Conservation (phyloP, 2,797 vertebrate genomes). For the Brachymystax lenok region DNA sequence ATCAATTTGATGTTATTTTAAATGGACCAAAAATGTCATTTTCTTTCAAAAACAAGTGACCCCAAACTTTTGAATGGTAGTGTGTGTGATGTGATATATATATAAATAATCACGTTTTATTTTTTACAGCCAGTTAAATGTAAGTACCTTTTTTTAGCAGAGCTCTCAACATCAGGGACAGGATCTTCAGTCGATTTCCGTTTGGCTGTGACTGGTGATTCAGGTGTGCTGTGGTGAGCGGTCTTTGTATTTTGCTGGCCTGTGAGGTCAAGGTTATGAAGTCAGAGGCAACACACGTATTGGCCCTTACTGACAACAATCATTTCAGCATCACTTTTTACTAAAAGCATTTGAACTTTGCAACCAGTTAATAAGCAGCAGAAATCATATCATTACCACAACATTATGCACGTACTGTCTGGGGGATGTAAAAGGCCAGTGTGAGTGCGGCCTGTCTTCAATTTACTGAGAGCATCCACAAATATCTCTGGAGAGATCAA, state of each 20-base stretch:
- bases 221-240: conserved; percentile 9
- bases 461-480: conserved; percentile 64
- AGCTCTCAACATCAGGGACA: conserved; percentile 33
- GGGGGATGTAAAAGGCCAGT: conserved; percentile 25
- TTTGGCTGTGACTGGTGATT: conserved; percentile 42
- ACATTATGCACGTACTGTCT: conserved; percentile 10
- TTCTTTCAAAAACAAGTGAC: too few relatives aligned
- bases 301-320: neutral
- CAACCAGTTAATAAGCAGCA: too few relatives aligned
- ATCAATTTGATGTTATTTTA: too few relatives aligned
- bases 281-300: neutral
- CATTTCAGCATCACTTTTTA: neutral
- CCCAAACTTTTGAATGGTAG: too few relatives aligned
- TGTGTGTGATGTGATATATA: too few relatives aligned
- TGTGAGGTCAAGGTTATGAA: conserved; percentile 13
- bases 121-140: neutral
- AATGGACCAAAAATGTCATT: too few relatives aligned
- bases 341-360: neutral
- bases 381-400: conserved; percentile 28
- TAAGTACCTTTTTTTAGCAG: conserved; percentile 52
- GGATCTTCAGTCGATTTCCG: conserved; percentile 50
- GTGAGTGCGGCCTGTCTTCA: conserved; percentile 52
- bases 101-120: too few relatives aligned
- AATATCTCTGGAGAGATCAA: conserved; percentile 55
- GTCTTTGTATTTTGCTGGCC: conserved; percentile 17